phyloP scores from a whole-genome alignment of 2,113 vertebrate genomes.

The Aptenodytes forsteri region DNA sequence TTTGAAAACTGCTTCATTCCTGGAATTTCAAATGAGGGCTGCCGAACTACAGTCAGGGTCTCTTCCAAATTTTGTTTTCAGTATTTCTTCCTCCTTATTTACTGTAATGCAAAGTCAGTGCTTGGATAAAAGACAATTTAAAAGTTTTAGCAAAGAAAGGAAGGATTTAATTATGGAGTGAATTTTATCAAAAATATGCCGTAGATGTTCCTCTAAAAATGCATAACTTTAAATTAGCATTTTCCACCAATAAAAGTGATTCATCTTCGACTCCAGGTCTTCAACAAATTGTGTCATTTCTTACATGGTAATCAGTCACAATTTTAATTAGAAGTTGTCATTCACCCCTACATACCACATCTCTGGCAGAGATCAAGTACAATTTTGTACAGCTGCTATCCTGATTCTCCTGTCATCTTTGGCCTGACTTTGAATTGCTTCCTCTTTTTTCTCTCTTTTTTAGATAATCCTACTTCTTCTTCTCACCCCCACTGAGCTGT shows the following conservation, averaged over 20 bases:
- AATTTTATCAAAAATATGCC: conserved; percentile 21
- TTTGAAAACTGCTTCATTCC: not conserved
- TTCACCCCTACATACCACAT: conserved; percentile 44
- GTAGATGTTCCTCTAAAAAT: conserved; percentile 70
- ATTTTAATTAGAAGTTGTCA: conserved; percentile 75
- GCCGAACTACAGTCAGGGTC: not conserved
- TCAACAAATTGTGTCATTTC: conserved; percentile 42
- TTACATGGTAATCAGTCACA: conserved; percentile 62
- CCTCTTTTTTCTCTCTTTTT: conserved; percentile 38
- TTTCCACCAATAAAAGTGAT: conserved; percentile 65
- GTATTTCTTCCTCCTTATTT: conserved; percentile 11
- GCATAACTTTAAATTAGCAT: conserved; percentile 64
- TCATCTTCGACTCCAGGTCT: conserved; percentile 47
- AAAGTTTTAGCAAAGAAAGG: not conserved
- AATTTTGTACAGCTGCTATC: conserved; percentile 59
- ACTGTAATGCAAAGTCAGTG: not conserved
- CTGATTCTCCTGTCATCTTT: conserved; percentile 61
- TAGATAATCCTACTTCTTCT: conserved; percentile 42
- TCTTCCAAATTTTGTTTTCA: not conserved
- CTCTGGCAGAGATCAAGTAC: conserved; percentile 61
- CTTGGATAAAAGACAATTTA: conserved; percentile 22
- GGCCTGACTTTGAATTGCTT: conserved; percentile 67
- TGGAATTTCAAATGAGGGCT: not conserved
- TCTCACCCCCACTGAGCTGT: conserved; percentile 72
- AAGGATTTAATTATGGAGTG: conserved; percentile 7